Conservation (phyloP, 2,797 vertebrate species). For the Labroides dimidiatus region DNA sequence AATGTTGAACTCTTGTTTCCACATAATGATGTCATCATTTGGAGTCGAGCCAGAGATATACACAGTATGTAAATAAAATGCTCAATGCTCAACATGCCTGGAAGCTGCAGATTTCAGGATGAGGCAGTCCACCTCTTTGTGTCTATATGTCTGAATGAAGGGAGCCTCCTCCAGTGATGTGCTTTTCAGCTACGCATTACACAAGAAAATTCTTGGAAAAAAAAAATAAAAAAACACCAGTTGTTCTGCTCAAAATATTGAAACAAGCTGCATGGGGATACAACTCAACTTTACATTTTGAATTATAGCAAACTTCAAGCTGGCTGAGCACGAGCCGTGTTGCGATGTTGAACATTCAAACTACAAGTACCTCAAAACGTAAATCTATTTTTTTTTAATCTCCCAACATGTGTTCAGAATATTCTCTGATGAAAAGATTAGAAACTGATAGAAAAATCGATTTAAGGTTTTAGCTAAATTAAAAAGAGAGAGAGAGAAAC, state of each 20-base stretch:
- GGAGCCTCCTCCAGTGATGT: slow-evolving; percentile 1
- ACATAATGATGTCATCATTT: slow-evolving; percentile 5
- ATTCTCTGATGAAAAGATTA: neutral
- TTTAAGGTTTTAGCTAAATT: neutral
- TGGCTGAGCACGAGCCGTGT: no score
- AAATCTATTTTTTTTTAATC: no score
- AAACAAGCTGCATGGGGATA: neutral
- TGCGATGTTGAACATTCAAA: neutral
- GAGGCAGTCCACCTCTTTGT: slow-evolving; percentile 16
- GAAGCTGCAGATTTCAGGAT: slow-evolving; percentile 29
- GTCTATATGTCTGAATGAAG: slow-evolving; percentile 3
- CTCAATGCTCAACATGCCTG: slow-evolving; percentile 20
- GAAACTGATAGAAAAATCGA: neutral
- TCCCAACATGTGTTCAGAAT: no score
- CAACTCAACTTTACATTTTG: neutral
- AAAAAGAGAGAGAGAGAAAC: neutral
- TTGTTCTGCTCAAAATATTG: neutral
- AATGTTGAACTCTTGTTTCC: neutral
- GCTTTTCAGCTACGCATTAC: neutral
- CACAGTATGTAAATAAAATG: slow-evolving; percentile 33
- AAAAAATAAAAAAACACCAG: neutral
- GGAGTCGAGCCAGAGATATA: slow-evolving; percentile 19
- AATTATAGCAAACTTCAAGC: neutral
- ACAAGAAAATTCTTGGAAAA: neutral
- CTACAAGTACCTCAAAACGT: neutral